Evolutionary conservation across 2,797 vertebrate genomes (phyloP), one percentile per base, ranked within the genome.

Genomic region (Rachycentron canadum): DNA sequence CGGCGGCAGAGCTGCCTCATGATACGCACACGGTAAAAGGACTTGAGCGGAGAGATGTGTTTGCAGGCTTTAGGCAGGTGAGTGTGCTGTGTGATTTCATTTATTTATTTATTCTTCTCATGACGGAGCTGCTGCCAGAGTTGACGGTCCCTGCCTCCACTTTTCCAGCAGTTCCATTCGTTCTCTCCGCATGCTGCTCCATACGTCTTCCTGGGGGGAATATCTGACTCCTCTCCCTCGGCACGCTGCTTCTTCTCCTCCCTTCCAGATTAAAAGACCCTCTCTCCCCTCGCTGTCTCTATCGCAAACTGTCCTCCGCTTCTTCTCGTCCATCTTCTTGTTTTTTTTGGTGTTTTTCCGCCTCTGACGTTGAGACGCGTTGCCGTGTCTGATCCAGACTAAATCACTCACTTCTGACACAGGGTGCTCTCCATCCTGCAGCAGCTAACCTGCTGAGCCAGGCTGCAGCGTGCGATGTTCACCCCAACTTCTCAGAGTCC

Each of bases 41-140:
- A 73, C 80, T 7, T 52, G 58, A 69, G 84, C 49, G 55, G 83
- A 79, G 81, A 9, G 5, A 66, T 76, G 88, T 62, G 61, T 61
- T 80, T 14, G 5, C 80, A 52, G 52, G 68, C 70, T 82, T 82
- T 66, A 77, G 80, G 88, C 86, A 92, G 92, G 89, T 93, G 91
- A 94, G 92, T 83, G 81, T 63, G 41, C 38, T 5, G 30, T n/a
- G n/a, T n/a, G n/a, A n/a, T n/a, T n/a, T n/a, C n/a, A n/a, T n/a
- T n/a, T n/a, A 10, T 62, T 59, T 59, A 61, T 32, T 67, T 26
- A 12, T 5, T n/a, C n/a, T 28, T 26, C 40, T 50, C 47, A n/a
- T 4, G 19, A 36, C 9, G 5, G 2, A 26, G 69, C 28, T 14
- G 7, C 74, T 13, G 38, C 12, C 28, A 40, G 38, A 50, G 30